These are phyloP conservation scores for Sorex maritimensis DNA, from an alignment of 2,797 vertebrate genomes.

Conservation along the genomic window DNA sequence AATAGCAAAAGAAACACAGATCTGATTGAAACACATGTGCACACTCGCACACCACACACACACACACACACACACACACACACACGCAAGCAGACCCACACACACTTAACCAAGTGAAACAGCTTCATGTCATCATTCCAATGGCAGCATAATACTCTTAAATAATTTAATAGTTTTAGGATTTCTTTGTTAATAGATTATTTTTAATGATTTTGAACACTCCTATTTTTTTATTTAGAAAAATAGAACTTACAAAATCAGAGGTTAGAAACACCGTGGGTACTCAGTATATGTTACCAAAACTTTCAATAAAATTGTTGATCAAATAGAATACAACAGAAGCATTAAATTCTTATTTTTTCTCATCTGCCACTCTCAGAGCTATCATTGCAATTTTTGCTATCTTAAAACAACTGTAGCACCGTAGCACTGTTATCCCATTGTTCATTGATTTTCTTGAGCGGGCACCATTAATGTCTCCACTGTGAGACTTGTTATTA, in stretches of 20 bases:
- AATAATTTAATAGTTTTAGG: not conserved
- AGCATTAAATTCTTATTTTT: not conserved
- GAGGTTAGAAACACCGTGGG: no score
- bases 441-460: no score
- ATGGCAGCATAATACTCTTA: not conserved
- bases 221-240: conserved; percentile 14
- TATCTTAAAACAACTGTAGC: not conserved
- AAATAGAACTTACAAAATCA: not conserved
- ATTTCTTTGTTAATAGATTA: not conserved
- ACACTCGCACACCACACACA: no score
- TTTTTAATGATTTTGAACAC: not conserved
- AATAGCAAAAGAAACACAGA: not conserved
- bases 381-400: not conserved
- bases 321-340: not conserved
- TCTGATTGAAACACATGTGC: not conserved
- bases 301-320: not conserved
- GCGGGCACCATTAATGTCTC: no score
- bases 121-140: not conserved
- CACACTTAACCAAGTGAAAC: no score
- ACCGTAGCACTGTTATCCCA: no score
- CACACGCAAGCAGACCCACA: no score
- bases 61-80: no score
- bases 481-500: no score
- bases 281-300: no score
- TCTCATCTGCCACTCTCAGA: not conserved